Base-by-base conservation (phyloP, 1,140 invertebrate species). In the Sitobion miscanthi region DNA sequence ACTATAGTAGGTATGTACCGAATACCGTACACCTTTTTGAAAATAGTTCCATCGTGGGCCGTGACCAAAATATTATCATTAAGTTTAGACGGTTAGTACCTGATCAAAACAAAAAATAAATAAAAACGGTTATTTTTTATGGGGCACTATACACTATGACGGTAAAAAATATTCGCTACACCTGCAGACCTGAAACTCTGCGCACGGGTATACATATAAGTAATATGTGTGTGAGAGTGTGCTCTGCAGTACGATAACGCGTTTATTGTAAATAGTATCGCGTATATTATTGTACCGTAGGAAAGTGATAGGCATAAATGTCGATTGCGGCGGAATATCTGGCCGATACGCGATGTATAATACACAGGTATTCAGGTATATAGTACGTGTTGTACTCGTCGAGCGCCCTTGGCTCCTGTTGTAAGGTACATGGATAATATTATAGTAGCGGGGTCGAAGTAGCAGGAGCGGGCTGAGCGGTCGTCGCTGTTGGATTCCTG, bases 401-500 rank as follows among this genome's bases (percentile, higher is more conserved):
- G 88, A 30, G 21, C 88, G 88, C 88, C 49, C 88, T 89, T 89
- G 88, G 88, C 49, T 89, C 52, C 52, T 14, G 52, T 89, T 47
- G 49, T 57, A 25, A 42, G 7, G 20, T 38, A 54, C 45, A 47
- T 7, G 20, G 52, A 54, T 54, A 1, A 52, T 47, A 86, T 45
- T 20, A 25, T 21, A 87, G 87, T 38, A 89, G 21, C 88, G 17
- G 88, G 35, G 49, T 89, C 88, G 88, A n/a, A 20, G 85, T 86
- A 47, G 38, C 35, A 21, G 8, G 35, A 21, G n/a, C 42, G 21
- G 83, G 42, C 23, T 42, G 83, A 77, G 38, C 83, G 47, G 87
- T 54, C 23, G 87, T 89, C 87, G 87, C 49, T 6, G 47, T 89
- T 35, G 52, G 35, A 89, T 89, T 89, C 52, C 52, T 35, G 88